phyloP scores from a whole-genome alignment of 2,888 invertebrate species.

The Thyatira batis region DNA sequence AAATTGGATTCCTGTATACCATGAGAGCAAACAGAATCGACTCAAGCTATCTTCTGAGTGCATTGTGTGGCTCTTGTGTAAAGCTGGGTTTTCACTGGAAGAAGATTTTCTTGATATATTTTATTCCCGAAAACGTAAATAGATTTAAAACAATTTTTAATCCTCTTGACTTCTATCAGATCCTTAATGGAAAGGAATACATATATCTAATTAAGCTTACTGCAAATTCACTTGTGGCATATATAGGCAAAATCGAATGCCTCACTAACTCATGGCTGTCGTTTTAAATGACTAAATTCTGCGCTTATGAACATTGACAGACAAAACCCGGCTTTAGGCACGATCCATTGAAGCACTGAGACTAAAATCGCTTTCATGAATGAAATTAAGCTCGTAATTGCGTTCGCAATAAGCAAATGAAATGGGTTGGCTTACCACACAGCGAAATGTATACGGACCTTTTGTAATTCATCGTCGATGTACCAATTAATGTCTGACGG shows the following conservation, averaged over 20 bases:
- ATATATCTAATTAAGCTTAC: not conserved
- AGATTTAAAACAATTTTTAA: no score
- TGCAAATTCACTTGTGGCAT: not conserved
- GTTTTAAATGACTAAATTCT: not conserved
- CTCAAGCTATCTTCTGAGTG: slow-evolving; percentile 32
- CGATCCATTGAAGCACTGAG: slow-evolving; percentile 17
- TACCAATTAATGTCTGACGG: slow-evolving; percentile 78
- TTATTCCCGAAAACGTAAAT: no score
- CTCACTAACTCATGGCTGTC: not conserved
- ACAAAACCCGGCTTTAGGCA: not conserved
- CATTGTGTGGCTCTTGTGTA: slow-evolving; percentile 20
- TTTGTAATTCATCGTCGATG: slow-evolving; percentile 72
- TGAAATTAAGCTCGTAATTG: slow-evolving; percentile 21
- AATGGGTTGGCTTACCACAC: slow-evolving; percentile 10
- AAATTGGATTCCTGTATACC: slow-evolving; percentile 59
- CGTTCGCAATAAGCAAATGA: slow-evolving; percentile 26
- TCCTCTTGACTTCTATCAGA: no score
- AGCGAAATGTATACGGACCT: slow-evolving; percentile 52
- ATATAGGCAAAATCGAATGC: not conserved
- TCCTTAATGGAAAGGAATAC: no score
- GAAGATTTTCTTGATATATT: no score
- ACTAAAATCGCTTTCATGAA: slow-evolving; percentile 25
- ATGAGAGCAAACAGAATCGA: slow-evolving; percentile 46
- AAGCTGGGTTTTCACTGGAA: slow-evolving; percentile 7
- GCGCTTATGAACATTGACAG: not conserved